Percentiles rank a stretch among this genome's conserved stretches.
Evolutionary conservation across 2,888 invertebrate genomes (phyloP).

Genomic region (Silvanus unidentatus): DNA sequence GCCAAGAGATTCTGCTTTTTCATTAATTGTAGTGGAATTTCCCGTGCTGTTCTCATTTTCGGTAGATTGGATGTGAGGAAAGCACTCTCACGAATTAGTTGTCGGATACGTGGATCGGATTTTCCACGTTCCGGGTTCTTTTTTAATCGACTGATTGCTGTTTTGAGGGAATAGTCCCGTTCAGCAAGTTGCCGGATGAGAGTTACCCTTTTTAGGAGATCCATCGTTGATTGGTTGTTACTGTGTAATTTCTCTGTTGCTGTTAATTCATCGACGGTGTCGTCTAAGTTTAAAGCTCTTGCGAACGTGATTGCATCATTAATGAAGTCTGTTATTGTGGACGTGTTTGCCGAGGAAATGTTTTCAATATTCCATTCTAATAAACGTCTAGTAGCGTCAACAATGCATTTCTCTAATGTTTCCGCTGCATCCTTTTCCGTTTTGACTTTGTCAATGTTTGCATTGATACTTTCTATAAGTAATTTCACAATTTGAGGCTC

Average conservation of each 20-base stretch:
- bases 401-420: conserved; percentile 62
- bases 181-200: conserved; percentile 68
- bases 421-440: conserved; percentile 62
- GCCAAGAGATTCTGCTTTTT: conserved; percentile 67
- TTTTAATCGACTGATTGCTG: conserved; percentile 58
- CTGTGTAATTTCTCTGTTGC: conserved; percentile 51
- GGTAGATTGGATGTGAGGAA: conserved; percentile 46
- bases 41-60: conserved; percentile 59
- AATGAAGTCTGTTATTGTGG: conserved; percentile 45
- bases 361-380: conserved; percentile 53
- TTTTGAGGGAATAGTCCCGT: conserved; percentile 56
- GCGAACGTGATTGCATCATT: conserved; percentile 65
- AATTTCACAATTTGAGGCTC: conserved; percentile 56
- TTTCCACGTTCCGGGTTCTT: conserved; percentile 62
- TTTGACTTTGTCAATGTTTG: conserved; percentile 54
- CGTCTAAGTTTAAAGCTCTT: conserved; percentile 61
- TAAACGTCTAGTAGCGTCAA: conserved; percentile 57
- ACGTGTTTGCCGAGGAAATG: conserved; percentile 47
- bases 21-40: conserved; percentile 64
- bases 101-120: conserved; percentile 63
- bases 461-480: conserved; percentile 56
- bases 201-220: conserved; percentile 62
- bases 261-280: conserved; percentile 50
- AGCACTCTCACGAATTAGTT: conserved; percentile 67
- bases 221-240: conserved; percentile 54